Evolutionary conservation across 2,797 vertebrate species (phyloP).

Genomic region (Darevskia mixta): DNA sequence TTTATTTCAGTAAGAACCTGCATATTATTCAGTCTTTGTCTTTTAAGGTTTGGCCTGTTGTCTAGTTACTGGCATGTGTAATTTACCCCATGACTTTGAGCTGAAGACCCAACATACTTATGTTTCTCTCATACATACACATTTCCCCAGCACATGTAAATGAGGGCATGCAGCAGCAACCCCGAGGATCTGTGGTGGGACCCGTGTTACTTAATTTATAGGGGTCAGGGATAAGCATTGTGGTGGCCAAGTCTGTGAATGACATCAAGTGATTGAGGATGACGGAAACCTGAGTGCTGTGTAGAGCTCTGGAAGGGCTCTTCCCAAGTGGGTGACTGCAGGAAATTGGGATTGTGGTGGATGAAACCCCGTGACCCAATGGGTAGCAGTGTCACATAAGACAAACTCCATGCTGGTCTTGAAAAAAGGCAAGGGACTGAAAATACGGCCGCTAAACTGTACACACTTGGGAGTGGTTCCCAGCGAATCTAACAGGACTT

Average conservation of each 20-base stretch:
- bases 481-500: background rate
- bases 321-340: background rate
- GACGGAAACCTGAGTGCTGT: background rate
- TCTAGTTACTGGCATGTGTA: background rate
- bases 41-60: background rate
- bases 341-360: background rate
- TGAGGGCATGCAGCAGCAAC: background rate
- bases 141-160: background rate
- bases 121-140: background rate
- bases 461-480: background rate
- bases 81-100: background rate
- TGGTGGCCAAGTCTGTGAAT: background rate
- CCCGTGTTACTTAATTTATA: background rate
- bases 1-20: background rate
- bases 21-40: background rate
- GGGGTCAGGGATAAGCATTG: background rate
- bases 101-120: background rate
- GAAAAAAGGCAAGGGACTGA: background rate
- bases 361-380: background rate
- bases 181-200: background rate
- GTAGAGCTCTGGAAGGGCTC: background rate
- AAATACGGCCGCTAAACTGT: background rate
- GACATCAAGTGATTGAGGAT: background rate
- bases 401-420: background rate
- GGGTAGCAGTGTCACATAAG: background rate